Conservation (phyloP, 2,113 vertebrate species). For the Apistogramma diplotaenia region DNA sequence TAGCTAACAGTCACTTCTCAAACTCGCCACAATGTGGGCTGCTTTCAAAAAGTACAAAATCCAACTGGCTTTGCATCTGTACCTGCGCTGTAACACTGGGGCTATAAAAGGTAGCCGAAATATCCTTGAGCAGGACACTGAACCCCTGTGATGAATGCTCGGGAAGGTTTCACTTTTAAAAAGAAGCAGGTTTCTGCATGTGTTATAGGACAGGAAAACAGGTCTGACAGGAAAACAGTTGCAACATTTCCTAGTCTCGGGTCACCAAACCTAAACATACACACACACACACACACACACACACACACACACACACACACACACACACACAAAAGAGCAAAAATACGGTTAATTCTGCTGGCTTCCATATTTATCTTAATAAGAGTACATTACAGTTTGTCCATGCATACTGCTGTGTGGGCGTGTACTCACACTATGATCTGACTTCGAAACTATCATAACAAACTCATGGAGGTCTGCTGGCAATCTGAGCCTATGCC, state of each 20-base stretch:
- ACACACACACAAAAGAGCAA: neutral
- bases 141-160: no score
- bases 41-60: no score
- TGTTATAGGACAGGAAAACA: no score
- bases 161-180: neutral
- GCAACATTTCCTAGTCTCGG: neutral
- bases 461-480: neutral
- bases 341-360: neutral
- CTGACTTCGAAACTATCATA: conserved; percentile 10
- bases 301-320: neutral
- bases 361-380: neutral
- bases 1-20: no score
- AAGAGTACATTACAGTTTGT: neutral
- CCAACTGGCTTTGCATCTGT: no score
- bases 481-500: neutral
- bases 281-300: neutral
- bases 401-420: neutral
- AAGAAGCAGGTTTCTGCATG: no score
- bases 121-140: no score
- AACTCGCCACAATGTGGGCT: no score
- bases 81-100: no score
- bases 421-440: neutral
- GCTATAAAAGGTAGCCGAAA: no score
- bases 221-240: neutral
- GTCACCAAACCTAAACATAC: neutral